These are phyloP conservation scores for Drosophila quadrilineata DNA, from an alignment of 1,140 invertebrate species.

Conservation along the genomic window DNA sequence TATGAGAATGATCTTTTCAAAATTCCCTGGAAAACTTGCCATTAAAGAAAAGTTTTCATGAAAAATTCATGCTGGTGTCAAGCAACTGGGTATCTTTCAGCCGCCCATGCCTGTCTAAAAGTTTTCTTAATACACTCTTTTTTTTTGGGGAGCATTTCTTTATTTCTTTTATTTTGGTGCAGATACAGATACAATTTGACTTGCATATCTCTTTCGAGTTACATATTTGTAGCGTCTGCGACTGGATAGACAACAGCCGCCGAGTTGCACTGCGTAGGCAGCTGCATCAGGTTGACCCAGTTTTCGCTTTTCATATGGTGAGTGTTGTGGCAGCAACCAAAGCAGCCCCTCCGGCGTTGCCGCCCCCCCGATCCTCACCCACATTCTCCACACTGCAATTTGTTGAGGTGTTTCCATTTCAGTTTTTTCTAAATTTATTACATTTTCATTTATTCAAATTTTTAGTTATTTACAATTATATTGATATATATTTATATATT, in stretches of 20 bases:
- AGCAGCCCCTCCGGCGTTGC: background rate
- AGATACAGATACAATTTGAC: slow-evolving; percentile 55
- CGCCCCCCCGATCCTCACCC: background rate
- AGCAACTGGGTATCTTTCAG: slow-evolving; percentile 16
- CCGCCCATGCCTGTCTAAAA: background rate
- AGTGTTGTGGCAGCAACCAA: background rate
- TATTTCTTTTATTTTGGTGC: slow-evolving; percentile 38
- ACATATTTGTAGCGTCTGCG: slow-evolving; percentile 67
- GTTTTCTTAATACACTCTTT: slow-evolving; percentile 9
- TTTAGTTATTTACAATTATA: too few species aligned
- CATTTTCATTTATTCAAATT: too few species aligned
- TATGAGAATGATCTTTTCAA: slow-evolving; percentile 17
- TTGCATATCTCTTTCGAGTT: slow-evolving; percentile 67
- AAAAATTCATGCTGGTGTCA: background rate
- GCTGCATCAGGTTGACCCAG: slow-evolving; percentile 76
- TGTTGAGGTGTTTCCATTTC: slow-evolving; percentile 56
- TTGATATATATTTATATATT: too few species aligned
- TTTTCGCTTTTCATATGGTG: slow-evolving; percentile 64
- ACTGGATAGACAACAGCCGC: slow-evolving; percentile 45
- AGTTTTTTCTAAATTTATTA: slow-evolving; percentile 38
- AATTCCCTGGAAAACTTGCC: background rate
- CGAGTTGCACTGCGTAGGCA: slow-evolving; percentile 55
- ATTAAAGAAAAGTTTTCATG: background rate
- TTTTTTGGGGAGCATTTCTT: background rate
- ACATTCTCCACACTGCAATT: slow-evolving; percentile 35